A percentile compares a stretch with the other conserved stretches of the same genome.
Evolutionary conservation across 2,113 vertebrate species (phyloP).

Genomic region (Anhinga anhinga): DNA sequence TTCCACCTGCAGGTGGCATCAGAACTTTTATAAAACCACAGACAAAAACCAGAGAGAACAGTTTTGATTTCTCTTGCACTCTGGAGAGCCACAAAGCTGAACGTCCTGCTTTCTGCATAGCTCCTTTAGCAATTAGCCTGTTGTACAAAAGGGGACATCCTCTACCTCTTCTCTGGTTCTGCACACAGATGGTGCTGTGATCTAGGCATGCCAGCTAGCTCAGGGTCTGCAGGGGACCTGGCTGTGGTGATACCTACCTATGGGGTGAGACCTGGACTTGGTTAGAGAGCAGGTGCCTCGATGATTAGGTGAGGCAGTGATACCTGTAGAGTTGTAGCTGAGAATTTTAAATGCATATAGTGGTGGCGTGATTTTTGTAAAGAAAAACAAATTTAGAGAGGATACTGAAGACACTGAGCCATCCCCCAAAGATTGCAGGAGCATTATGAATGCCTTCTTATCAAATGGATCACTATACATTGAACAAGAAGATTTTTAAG

Average conservation of each 20-base stretch:
- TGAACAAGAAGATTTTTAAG: not conserved
- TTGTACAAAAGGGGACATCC: not conserved
- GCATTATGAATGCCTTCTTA: not conserved
- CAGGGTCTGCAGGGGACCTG: fast-evolving
- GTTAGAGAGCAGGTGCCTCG: not conserved
- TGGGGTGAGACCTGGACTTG: not conserved
- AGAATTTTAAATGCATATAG: not conserved
- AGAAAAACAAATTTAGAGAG: not conserved
- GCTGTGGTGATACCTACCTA: too few relatives aligned
- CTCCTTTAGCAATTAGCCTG: not conserved
- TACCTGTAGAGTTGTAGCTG: not conserved
- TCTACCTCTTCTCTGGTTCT: not conserved
- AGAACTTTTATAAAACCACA: not conserved
- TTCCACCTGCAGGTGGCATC: not conserved
- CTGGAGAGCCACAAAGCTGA: not conserved
- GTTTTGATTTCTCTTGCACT: not conserved
- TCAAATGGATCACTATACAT: not conserved
- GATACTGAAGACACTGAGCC: not conserved
- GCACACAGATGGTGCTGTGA: not conserved
- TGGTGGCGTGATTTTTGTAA: fast-evolving
- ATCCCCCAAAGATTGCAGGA: not conserved
- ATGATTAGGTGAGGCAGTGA: not conserved
- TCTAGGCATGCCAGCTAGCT: not conserved
- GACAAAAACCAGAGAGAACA: fast-evolving
- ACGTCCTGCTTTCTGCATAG: not conserved